These are phyloP conservation scores for Gymnocephalus cernua DNA, from an alignment of 2,113 vertebrate genomes.

Conservation along the genomic window DNA sequence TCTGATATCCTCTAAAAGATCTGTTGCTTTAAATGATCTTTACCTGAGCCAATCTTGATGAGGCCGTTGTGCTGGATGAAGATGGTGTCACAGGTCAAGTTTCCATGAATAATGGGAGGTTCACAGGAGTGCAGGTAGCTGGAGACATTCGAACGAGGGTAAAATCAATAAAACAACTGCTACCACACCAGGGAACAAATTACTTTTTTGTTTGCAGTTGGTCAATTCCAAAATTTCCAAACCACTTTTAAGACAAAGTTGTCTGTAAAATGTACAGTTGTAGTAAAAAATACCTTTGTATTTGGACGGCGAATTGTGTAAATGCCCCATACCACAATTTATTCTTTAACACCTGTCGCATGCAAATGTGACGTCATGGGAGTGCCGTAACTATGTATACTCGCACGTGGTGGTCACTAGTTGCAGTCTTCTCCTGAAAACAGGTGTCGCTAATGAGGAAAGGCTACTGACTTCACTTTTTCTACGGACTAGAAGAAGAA, in stretches of 20 bases:
- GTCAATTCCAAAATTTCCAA: neutral
- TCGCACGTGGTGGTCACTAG: no score
- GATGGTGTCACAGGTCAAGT: constrained; percentile 99
- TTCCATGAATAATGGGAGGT: constrained; percentile 97
- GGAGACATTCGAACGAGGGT: constrained; percentile 5
- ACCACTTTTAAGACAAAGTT: neutral
- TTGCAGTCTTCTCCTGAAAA: no score
- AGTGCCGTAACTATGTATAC: no score
- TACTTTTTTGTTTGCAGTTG: neutral
- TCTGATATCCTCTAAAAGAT: neutral
- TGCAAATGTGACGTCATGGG: no score
- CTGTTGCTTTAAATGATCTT: neutral
- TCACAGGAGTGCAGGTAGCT: constrained; percentile 99
- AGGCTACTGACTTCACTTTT: no score
- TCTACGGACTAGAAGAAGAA: no score
- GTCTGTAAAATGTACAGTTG: neutral
- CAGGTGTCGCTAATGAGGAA: no score
- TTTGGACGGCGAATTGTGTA: neutral
- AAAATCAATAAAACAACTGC: neutral
- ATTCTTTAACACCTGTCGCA: neutral
- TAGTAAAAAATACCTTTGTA: neutral
- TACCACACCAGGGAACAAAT: neutral
- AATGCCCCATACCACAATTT: neutral
- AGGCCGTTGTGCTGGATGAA: constrained; percentile 99
- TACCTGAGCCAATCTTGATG: constrained; percentile 99